A percentile compares a stretch with the other conserved stretches of the same genome.
phyloP scores from a whole-genome alignment of 1,140 invertebrate species.

The Planococcus citri region DNA sequence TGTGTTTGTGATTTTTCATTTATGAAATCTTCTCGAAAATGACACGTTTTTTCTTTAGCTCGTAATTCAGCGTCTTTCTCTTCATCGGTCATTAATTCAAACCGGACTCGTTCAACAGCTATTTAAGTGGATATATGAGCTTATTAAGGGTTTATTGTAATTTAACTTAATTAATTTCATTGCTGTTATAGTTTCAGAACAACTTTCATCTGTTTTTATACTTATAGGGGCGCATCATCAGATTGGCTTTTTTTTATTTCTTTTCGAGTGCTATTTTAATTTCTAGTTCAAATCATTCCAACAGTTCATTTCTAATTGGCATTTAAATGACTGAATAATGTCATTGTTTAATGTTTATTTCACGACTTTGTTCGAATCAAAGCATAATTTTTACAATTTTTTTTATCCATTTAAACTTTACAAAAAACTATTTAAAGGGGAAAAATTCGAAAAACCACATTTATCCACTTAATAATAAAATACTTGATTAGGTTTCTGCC shows the following conservation, averaged over 20 bases:
- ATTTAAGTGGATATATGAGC: neutral
- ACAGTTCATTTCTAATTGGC: too few species aligned
- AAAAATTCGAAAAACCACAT: too few species aligned
- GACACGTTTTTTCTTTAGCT: neutral
- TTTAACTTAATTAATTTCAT: neutral
- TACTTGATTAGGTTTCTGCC: too few species aligned
- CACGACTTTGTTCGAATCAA: too few species aligned
- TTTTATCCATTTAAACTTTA: too few species aligned
- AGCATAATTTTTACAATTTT: too few species aligned
- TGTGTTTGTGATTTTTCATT: neutral
- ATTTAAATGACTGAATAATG: too few species aligned
- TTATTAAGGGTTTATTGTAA: neutral
- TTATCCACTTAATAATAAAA: too few species aligned
- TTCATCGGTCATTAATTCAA: neutral
- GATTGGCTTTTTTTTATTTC: neutral
- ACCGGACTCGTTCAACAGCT: neutral
- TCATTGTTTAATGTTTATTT: too few species aligned
- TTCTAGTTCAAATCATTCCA: too few species aligned
- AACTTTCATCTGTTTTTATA: too few species aligned
- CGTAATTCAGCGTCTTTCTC: neutral
- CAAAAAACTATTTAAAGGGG: too few species aligned
- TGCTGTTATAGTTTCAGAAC: neutral
- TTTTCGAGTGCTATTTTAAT: neutral
- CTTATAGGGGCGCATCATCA: neutral
- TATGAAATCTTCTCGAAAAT: neutral